A percentile compares a stretch with the other conserved stretches of the same genome.
Evolutionary conservation across 2,888 invertebrate genomes (phyloP).

Genomic region (Orthosia cruda): DNA sequence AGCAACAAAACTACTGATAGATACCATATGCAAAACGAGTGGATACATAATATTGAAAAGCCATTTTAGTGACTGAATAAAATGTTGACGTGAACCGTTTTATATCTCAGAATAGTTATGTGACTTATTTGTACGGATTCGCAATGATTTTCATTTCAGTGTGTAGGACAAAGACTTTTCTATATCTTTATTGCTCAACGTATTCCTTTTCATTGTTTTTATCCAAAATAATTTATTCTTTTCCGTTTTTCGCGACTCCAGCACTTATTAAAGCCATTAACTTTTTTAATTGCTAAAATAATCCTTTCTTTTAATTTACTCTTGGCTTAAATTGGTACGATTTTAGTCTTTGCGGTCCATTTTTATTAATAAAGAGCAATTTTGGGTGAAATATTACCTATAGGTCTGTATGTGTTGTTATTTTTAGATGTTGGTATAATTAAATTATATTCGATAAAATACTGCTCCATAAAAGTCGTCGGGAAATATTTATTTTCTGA

Average conservation of each 20-base stretch:
- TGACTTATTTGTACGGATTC: slow-evolving; percentile 23
- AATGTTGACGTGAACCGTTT: slow-evolving; percentile 10
- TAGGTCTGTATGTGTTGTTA: too few species aligned
- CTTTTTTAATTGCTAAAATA: slow-evolving; percentile 66
- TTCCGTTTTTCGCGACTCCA: slow-evolving; percentile 44
- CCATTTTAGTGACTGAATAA: slow-evolving; percentile 35
- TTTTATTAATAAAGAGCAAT: background rate
- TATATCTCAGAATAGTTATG: slow-evolving; percentile 13
- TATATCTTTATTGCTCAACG: slow-evolving; percentile 22
- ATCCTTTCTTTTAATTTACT: slow-evolving; percentile 50
- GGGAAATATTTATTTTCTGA: background rate
- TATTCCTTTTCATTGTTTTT: slow-evolving; percentile 41
- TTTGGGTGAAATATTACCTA: background rate
- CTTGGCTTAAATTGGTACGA: slow-evolving; percentile 30
- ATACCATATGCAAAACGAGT: slow-evolving; percentile 6
- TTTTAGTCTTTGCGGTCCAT: slow-evolving; percentile 22
- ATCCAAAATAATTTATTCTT: slow-evolving; percentile 46
- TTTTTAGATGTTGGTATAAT: background rate
- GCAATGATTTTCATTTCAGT: slow-evolving; percentile 42
- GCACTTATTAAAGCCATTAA: slow-evolving; percentile 63
- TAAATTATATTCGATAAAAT: background rate
- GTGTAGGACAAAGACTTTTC: slow-evolving; percentile 18
- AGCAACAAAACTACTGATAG: background rate
- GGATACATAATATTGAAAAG: slow-evolving; percentile 21
- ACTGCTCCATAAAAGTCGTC: background rate